phyloP scores from a whole-genome alignment of 2,888 invertebrate species.

The Leucophenga montana region DNA sequence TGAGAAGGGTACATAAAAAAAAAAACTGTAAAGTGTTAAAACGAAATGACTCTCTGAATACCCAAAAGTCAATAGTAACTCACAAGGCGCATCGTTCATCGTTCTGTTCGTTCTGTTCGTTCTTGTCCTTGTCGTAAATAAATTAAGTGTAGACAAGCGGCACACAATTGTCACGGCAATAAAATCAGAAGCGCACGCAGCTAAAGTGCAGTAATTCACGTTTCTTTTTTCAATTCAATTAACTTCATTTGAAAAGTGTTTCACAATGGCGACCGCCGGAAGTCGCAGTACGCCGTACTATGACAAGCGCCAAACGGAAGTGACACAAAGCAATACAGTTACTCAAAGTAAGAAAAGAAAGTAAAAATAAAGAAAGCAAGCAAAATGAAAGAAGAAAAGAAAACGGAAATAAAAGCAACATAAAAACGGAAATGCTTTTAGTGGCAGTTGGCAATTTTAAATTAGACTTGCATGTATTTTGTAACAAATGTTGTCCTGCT shows the following conservation, averaged over 20 bases:
- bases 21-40: background rate
- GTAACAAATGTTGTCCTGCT: too few species aligned
- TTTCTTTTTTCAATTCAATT: conserved; percentile 48
- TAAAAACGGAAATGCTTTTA: conserved; percentile 41
- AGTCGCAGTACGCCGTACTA: background rate
- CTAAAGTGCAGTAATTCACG: conserved; percentile 47
- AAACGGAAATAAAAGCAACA: background rate
- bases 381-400: background rate
- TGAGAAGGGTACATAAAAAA: background rate
- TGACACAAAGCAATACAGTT: background rate
- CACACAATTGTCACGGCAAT: conserved; percentile 26
- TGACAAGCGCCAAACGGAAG: conserved; percentile 2
- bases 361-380: conserved; percentile 24
- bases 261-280: conserved; percentile 26
- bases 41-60: background rate
- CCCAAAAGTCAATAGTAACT: conserved; percentile 18
- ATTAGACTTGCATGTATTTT: conserved; percentile 35
- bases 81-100: background rate
- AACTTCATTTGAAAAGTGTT: conserved; percentile 20
- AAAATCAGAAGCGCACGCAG: conserved; percentile 36
- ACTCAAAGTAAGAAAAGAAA: background rate
- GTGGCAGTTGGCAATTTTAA: conserved; percentile 40
- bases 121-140: conserved; percentile 12
- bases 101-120: background rate
- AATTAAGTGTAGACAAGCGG: conserved; percentile 24